Base-by-base conservation (phyloP, 2,888 invertebrate genomes). In the Meiosimyza platycephala region DNA sequence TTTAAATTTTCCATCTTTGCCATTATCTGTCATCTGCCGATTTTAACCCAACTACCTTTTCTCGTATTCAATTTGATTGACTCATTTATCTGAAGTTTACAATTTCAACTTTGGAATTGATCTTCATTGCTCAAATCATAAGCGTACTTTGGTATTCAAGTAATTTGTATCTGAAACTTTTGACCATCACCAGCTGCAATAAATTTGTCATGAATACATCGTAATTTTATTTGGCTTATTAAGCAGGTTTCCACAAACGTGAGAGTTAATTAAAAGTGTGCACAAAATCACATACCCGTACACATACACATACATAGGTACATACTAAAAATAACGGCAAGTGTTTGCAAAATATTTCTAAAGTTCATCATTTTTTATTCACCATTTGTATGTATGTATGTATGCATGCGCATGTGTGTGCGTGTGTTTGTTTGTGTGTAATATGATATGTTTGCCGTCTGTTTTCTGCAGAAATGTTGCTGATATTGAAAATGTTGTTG, bases 391-490 rank as follows among this genome's bases (percentile, higher is more conserved):
- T 28, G 54, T 48, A 28, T 48, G 40, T 54, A 6, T 3, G 40
- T 66, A 48, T 54, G 70, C 63, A n/a, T n/a, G n/a, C n/a, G n/a
- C 59, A 50, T 51, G 72, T 72, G 72, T 52, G 52, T 33, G 51
- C 16, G 52, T 52, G 28, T 28, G 55, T 50, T 60, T 69, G 69
- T 51, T 33, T 13, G 55, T 48, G 63, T 72, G 72, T 40, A 70
- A 75, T 71, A 16, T 47, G 72, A 75, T 75, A 72, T 71, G 63
- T 59, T 63, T 69, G 51, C 67, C 66, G 59, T 71, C 75, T 74
- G 73, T 74, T 75, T 74, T 75, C 74, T 74, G 63, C 62, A 67
- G 64, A 73, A 72, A 48, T 50, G 22, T 28, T 52, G 71, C 50
- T 60, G 60, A 50, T 60, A 59, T 69, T 69, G 69, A 59, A 59